Base-by-base conservation (phyloP, 1,140 invertebrate species). In the Psilanteris sp. region DNA sequence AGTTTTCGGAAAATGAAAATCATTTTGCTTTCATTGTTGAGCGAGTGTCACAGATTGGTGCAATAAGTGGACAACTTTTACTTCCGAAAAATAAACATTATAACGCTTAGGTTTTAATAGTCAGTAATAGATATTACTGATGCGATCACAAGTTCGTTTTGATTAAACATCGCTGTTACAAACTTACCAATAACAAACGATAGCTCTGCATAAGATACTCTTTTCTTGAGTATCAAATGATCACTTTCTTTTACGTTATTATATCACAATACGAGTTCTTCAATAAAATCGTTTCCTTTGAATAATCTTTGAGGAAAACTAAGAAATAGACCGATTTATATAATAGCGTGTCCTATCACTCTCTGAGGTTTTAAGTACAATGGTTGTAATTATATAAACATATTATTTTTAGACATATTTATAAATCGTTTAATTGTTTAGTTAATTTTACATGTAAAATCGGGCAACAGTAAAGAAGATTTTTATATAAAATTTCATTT, bases 181-280 rank as follows among this genome's bases (percentile, higher is more conserved):
- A 22, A 2, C 7, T 36, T 18, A n/a, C 29, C 36, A 22, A 50
- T 50, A 18, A 34, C 1, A 13, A 13, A 22, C 1, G 46, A 50
- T 50, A 22, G 29, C 29, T 24, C 16, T 13, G 14, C 9, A 18
- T 29, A 18, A 20, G 22, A 5, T 9, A 39, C 13, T 41, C 9
- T 16, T 41, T 41, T 55, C 4, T 50, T 1, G 2, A 16, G 27
- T 24, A 44, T 44, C 24, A 1, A 8, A 22, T 8, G 11, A 41
- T 41, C 36, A 41, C 36, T 55, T 55, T 55, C 34, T 18, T 7
- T 39, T 55, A 41, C 26, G 15, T 55, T 29, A 31, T 27, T 5
- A 29, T 10, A 16, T 9, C 9, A 9, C 9, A 32, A 32, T 32
- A 13, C 8, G 18, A 20, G 18, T n/a, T n/a, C n/a, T n/a, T n/a